These are phyloP conservation scores for Dasypolia templi DNA, from an alignment of 2,888 invertebrate species.

Conservation along the genomic window DNA sequence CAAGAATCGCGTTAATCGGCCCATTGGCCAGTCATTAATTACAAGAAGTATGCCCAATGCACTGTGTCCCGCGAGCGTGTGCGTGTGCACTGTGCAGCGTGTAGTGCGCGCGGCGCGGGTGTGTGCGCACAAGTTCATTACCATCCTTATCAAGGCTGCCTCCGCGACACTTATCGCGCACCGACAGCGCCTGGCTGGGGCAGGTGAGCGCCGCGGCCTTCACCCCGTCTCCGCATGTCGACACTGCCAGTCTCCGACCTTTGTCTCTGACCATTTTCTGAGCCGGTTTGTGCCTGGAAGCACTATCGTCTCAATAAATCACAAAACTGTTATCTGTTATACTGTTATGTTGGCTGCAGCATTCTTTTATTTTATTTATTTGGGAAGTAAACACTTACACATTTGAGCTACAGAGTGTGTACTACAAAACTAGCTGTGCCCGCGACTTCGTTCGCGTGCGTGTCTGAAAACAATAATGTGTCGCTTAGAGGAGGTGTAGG, in stretches of 20 bases:
- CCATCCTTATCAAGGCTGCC: conserved; percentile 2
- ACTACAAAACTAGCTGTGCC: no score
- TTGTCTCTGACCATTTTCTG: background rate
- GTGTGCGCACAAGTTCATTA: conserved; percentile 7
- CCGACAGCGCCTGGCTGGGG: background rate
- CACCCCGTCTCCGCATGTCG: background rate
- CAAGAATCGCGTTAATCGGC: no score
- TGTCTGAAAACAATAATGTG: no score
- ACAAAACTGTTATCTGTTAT: no score
- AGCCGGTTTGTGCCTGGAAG: background rate
- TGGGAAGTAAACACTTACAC: no score
- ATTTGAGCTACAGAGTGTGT: no score
- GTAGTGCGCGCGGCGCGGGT: background rate
- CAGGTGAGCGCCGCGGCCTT: conserved; percentile 5
- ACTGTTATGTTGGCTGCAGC: background rate
- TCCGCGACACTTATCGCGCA: background rate
- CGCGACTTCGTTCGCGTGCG: no score
- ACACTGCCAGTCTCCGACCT: background rate
- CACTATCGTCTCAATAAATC: background rate
- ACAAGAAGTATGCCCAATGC: background rate
- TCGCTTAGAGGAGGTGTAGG: no score
- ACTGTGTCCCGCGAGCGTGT: background rate
- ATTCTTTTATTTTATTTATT: no score
- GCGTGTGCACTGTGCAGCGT: background rate
- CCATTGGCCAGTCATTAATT: no score